phyloP scores from a whole-genome alignment of 2,888 invertebrate genomes.

The Tachina fera region DNA sequence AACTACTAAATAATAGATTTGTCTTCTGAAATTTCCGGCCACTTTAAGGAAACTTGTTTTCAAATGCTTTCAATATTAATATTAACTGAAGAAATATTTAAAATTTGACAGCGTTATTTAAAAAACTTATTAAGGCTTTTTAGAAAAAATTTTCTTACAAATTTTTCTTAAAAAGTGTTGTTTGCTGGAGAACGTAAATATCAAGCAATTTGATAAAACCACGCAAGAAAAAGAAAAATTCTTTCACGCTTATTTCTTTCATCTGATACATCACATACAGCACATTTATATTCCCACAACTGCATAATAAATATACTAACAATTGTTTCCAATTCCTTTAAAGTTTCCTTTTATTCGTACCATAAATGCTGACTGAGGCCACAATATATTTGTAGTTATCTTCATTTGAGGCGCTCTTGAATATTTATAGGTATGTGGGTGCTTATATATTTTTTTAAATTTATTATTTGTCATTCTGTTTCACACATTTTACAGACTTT shows the following conservation, averaged over 20 bases:
- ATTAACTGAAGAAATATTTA: too few species aligned
- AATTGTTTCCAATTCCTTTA: conserved; percentile 23
- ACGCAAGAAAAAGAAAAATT: conserved; percentile 10
- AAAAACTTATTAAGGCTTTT: too few species aligned
- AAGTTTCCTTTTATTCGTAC: neutral
- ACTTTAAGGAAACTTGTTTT: too few species aligned
- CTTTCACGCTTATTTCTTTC: conserved; percentile 19
- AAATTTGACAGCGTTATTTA: too few species aligned
- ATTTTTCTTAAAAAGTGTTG: too few species aligned
- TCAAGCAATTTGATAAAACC: conserved; percentile 13
- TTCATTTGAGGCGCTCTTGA: neutral
- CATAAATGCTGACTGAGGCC: conserved; percentile 14
- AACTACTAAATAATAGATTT: too few species aligned
- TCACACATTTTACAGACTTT: conserved; percentile 29
- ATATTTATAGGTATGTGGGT: neutral
- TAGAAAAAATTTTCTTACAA: too few species aligned
- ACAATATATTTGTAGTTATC: conserved; percentile 23
- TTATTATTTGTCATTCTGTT: conserved; percentile 54
- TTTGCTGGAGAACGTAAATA: neutral
- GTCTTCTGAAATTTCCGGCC: too few species aligned
- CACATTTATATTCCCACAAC: neutral
- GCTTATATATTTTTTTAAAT: conserved; percentile 11
- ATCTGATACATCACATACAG: neutral
- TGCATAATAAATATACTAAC: conserved; percentile 1
- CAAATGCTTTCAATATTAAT: too few species aligned